These are phyloP conservation scores for Tolmerus cingulatus DNA, from an alignment of 2,888 invertebrate species.

Conservation along the genomic window DNA sequence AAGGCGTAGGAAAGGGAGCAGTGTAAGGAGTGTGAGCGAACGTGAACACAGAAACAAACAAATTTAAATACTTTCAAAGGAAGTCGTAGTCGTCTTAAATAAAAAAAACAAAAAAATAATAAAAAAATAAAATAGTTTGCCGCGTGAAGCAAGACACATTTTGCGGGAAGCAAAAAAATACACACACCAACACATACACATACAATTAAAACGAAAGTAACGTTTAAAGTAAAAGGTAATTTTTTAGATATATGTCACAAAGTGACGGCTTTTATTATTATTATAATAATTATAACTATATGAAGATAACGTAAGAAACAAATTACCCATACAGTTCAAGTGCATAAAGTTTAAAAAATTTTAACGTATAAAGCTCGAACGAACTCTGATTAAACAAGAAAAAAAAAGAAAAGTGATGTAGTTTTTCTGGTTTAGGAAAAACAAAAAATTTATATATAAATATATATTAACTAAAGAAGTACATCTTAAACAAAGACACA, in stretches of 20 bases:
- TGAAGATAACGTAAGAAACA: constrained; percentile 27
- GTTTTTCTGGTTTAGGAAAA: constrained; percentile 39
- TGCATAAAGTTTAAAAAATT: constrained; percentile 25
- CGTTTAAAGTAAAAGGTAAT: constrained; percentile 41
- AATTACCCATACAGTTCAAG: constrained; percentile 36
- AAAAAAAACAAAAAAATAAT: background rate
- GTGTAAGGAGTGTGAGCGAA: constrained; percentile 15
- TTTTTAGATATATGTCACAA: constrained; percentile 52
- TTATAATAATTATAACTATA: constrained; percentile 47
- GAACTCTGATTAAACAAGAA: constrained; percentile 24
- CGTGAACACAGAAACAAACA: constrained; percentile 9
- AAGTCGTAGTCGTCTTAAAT: constrained; percentile 36
- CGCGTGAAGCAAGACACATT: background rate
- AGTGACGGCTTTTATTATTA: constrained; percentile 52
- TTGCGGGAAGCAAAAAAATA: constrained; percentile 39
- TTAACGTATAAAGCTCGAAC: constrained; percentile 33
- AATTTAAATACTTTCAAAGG: constrained; percentile 22
- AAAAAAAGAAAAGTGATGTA: constrained; percentile 38
- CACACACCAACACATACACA: constrained; percentile 47
- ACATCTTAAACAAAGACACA: constrained; percentile 35
- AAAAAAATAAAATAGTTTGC: background rate
- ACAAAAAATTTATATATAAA: constrained; percentile 28
- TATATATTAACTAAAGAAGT: constrained; percentile 24
- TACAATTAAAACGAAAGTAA: constrained; percentile 43
- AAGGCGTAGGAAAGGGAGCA: constrained; percentile 8